phyloP scores from a whole-genome alignment of 2,888 invertebrate species.

The Molanna angustata region DNA sequence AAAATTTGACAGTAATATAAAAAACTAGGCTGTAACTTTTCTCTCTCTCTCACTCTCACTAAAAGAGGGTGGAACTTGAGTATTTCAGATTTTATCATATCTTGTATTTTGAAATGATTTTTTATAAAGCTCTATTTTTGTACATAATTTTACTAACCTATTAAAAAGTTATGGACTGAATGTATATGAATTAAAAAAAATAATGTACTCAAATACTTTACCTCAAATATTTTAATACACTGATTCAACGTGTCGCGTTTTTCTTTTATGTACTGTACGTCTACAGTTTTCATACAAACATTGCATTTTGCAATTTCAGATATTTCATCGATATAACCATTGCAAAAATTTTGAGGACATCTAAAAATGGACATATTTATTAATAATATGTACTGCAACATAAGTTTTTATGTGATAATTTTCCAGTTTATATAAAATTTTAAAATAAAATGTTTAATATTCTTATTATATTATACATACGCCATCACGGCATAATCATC shows the following conservation, averaged over 20 bases:
- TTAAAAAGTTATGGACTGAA: neutral
- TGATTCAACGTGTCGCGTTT: constrained; percentile 4
- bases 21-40: too few species aligned
- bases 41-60: too few species aligned
- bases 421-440: too few species aligned
- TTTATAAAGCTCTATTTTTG: too few species aligned
- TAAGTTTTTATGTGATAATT: too few species aligned
- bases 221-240: constrained; percentile 10
- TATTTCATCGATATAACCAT: constrained; percentile 5
- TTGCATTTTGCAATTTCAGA: neutral
- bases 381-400: neutral
- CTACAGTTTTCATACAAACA: neutral
- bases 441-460: neutral
- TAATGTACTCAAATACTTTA: neutral
- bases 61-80: too few species aligned
- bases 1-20: too few species aligned
- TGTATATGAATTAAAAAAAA: too few species aligned
- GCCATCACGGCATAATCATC: too few species aligned
- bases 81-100: too few species aligned
- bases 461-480: too few species aligned
- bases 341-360: constrained; percentile 11
- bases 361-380: neutral
- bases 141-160: neutral
- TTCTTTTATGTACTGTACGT: constrained; percentile 3
- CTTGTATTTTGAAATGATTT: too few species aligned